Evolutionary conservation across 1,140 invertebrate species (phyloP), one percentile per base, ranked within the genome.

Genomic region (Calephelis nemesis): DNA sequence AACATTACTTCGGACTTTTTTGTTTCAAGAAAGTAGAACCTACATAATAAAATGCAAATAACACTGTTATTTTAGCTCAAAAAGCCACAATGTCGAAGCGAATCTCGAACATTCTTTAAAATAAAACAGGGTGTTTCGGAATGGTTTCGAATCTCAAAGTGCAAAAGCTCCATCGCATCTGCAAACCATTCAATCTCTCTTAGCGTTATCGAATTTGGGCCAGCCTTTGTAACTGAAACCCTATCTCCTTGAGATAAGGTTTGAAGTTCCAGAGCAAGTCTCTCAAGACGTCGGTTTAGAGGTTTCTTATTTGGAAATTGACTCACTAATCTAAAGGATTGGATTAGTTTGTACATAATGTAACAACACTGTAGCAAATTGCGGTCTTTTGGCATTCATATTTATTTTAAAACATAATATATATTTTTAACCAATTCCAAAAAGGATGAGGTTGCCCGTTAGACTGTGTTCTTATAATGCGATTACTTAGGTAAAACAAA

Each of bases 181-280:
- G 58, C 58, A 60, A 60, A 60, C 58, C 58, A 60, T 60, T 60
- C 58, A 60, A 60, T 60, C 58, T 60, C 39, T 60, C 58, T 60
- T 60, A 60, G 39, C 58, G n/a, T 60, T 60, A 60, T 60, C 58
- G 58, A 60, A 60, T 60, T 60, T 60, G 39, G 12, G 12, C 58
- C 58, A 60, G 6, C 6, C 58, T 12, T 19, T 60, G 10, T n/a
- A 60, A 60, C 19, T 60, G 42, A 40, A 11, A 40, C 58, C 12
- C 58, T 60, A 19, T 7, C 58, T n/a, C 58, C 39, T 40, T 7
- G 12, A 60, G 12, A 60, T 60, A 60, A 60, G 39, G 39, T 40
- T 4, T 11, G 7, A 11, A 60, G 7, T 60, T 6, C 3, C n/a
- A 39, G 12, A 60, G 39, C 30, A 12, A 10, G 54, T 40, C 39